Evolutionary conservation across 1,140 invertebrate species (phyloP).

Genomic region (Cyphomyrmex costatus): DNA sequence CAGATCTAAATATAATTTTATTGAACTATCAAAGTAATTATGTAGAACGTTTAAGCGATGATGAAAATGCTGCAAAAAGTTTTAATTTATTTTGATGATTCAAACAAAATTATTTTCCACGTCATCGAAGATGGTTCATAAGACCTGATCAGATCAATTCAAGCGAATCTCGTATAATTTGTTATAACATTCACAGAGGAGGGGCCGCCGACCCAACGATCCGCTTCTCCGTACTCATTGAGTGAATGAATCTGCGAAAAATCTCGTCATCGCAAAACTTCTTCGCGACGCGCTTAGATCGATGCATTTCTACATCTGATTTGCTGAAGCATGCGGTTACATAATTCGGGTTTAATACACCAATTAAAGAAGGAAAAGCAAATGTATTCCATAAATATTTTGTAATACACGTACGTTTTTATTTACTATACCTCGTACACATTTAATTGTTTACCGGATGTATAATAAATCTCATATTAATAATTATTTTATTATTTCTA

Average conservation of each 20-base stretch:
- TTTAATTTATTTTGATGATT: no score
- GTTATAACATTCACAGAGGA: slow-evolving; percentile 74
- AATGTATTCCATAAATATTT: background rate
- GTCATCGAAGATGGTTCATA: slow-evolving; percentile 15
- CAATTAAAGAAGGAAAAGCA: background rate
- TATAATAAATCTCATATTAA: no score
- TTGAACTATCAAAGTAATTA: no score
- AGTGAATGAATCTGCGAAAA: slow-evolving; percentile 17
- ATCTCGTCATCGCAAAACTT: slow-evolving; percentile 16
- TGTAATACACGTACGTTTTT: background rate
- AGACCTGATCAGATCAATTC: background rate
- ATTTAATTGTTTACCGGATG: slow-evolving; percentile 5
- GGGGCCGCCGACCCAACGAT: slow-evolving; percentile 59
- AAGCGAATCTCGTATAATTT: slow-evolving; percentile 62
- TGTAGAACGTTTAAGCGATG: no score
- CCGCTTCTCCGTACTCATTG: slow-evolving; percentile 12
- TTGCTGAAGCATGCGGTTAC: background rate
- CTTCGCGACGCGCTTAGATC: slow-evolving; percentile 27
- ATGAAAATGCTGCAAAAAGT: no score
- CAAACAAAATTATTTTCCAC: background rate
- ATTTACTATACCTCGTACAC: background rate
- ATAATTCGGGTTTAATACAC: slow-evolving; percentile 15
- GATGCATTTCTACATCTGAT: background rate
- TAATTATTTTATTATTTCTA: no score
- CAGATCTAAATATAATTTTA: no score